Conservation (phyloP, 2,797 vertebrate genomes). For the Artibeus jamaicensis region DNA sequence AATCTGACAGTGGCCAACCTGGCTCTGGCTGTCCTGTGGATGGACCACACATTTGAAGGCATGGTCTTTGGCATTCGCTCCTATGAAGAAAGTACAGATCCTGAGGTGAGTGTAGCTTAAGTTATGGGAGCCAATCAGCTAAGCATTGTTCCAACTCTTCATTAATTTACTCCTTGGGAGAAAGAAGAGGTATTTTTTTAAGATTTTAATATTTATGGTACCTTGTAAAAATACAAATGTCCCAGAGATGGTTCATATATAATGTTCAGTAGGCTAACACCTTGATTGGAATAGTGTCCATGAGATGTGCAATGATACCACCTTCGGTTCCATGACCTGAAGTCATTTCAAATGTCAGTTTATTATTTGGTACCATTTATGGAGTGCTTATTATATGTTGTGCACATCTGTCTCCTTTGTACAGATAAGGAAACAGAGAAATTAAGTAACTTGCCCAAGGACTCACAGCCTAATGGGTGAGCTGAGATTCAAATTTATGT, state of each 20-base stretch:
- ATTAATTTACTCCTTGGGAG: not conserved
- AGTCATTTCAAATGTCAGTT: not conserved
- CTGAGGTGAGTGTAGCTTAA: constrained; percentile 84
- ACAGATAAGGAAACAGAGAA: constrained; percentile 35
- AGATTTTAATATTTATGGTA: not conserved
- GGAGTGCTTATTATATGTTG: not conserved
- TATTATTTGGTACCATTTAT: not conserved
- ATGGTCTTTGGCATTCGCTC: constrained; percentile 87
- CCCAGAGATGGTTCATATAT: not conserved
- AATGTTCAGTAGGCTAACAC: not conserved
- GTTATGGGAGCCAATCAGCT: not conserved
- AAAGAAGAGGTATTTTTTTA: not conserved
- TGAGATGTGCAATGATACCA: not conserved
- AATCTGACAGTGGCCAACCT: constrained; percentile 82
- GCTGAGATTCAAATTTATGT: not conserved
- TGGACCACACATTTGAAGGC: constrained; percentile 84
- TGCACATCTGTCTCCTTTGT: not conserved
- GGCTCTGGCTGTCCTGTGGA: constrained; percentile 84
- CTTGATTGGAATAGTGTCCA: not conserved
- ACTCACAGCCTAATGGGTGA: not conserved
- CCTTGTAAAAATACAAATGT: constrained; percentile 19
- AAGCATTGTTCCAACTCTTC: not conserved
- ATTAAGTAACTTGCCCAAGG: not conserved
- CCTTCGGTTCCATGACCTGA: not conserved
- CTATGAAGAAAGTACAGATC: constrained; percentile 70